Conservation (phyloP, 2,797 vertebrate genomes). For the Syndactyla subalaris region DNA sequence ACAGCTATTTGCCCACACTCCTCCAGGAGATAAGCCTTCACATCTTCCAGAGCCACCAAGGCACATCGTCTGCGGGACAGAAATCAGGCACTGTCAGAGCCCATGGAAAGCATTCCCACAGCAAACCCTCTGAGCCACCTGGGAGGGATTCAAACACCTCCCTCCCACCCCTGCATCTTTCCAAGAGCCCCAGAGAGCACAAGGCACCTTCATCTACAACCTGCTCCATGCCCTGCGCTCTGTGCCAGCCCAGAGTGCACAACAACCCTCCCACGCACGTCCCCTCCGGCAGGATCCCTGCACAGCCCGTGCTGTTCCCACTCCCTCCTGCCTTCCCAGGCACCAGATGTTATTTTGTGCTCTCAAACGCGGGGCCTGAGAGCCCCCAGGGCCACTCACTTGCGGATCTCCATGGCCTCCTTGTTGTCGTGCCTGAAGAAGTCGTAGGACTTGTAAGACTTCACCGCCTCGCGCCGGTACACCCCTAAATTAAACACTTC, state of each 20-base stretch:
- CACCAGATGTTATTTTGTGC: accelerated
- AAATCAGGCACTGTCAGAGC: neutral
- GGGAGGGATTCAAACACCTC: neutral
- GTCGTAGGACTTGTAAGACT: constrained; percentile 94
- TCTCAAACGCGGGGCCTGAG: accelerated
- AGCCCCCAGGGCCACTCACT: constrained; percentile 75
- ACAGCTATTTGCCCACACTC: constrained; percentile 96
- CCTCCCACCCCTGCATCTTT: neutral
- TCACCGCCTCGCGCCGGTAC: constrained; percentile 94
- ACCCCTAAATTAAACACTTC: constrained; percentile 96
- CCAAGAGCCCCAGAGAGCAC: neutral
- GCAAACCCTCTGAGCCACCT: neutral
- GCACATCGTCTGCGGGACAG: constrained; percentile 86
- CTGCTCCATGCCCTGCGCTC: neutral
- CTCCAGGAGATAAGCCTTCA: constrained; percentile 88
- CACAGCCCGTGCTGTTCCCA: accelerated
- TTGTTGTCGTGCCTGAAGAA: constrained; percentile 97
- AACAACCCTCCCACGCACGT: accelerated
- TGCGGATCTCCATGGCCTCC: constrained; percentile 96
- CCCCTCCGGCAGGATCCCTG: neutral
- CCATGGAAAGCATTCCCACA: accelerated
- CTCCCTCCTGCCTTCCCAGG: accelerated
- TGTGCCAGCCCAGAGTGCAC: neutral
- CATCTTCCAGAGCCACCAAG: constrained; percentile 90
- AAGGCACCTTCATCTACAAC: neutral